Evolutionary conservation across 2,888 invertebrate genomes (phyloP), one percentile per base, ranked within the genome.

Genomic region (Latrodectus elegans): DNA sequence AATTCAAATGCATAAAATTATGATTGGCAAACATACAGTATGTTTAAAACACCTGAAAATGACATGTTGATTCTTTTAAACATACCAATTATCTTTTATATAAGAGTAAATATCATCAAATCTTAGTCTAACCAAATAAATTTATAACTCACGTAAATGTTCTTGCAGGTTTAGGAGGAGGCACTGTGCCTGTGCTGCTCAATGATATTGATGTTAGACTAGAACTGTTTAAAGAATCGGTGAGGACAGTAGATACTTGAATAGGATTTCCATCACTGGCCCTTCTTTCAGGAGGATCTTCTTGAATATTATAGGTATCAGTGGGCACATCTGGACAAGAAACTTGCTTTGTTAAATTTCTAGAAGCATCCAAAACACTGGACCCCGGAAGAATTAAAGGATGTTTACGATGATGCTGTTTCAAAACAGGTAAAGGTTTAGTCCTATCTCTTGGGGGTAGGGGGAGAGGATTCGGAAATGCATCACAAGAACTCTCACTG

Each of bases 401-500:
- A 93, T 96, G 95, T 91, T 96, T 96, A 65, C 96, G 93, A 84
- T 96, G 95, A 91, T 96, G 96, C 15, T 96, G 93, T 0, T 95
- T 94, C 91, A 95, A 94, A 55, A 93, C 94, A 12, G 94, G 94
- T 90, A 94, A 93, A 17, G 92, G 91, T 91, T 95, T 94, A 49
- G 94, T 94, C 38, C 95, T 93, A 91, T 96, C 96, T 90, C 96
- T 94, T 0, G 96, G 96, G 0, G 96, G 96, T 89, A 97, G 92
- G 0, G 96, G 96, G 89, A 96, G 94, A 0, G 95, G 95, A 92
- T 96, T 96, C 12, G 91, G 91, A 12, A 91, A 91, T 51, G 90
- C 90, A 89, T 90, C 91, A 64, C 90, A 91, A 38, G 84, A 86
- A 17, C 84, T 78, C 68, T 78, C 83, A 74, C 82, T 85, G 17